Evolutionary conservation across 2,797 vertebrate genomes (phyloP).

Genomic region (Labeo calbasu): DNA sequence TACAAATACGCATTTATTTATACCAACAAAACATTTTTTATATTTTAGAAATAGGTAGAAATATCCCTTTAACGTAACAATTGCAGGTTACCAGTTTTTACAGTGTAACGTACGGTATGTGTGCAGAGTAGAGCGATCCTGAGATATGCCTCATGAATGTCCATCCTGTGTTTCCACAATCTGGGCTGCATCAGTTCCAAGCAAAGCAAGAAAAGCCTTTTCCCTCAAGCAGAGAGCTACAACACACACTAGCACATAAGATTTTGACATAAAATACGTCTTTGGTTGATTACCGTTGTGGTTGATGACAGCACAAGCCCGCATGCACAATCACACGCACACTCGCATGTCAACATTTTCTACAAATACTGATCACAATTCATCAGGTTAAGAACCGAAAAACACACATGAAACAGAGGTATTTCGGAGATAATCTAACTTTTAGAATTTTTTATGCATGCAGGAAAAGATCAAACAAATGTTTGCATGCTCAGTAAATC

Average conservation of each 20-base stretch:
- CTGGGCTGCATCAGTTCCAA: neutral
- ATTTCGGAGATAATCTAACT: conserved; percentile 79
- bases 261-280: conserved; percentile 29
- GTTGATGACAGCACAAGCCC: conserved; percentile 56
- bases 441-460: conserved; percentile 73
- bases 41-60: neutral
- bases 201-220: neutral
- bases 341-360: conserved; percentile 19
- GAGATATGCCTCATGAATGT: conserved; percentile 9
- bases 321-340: conserved; percentile 30
- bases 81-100: neutral
- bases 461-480: conserved; percentile 75
- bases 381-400: conserved; percentile 49
- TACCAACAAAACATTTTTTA: neutral
- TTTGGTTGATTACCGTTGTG: conserved; percentile 24
- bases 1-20: neutral
- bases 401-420: conserved; percentile 74
- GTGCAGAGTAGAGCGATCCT: conserved; percentile 26
- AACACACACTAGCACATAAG: conserved; percentile 33
- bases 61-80: neutral
- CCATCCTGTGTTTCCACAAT: conserved; percentile 24
- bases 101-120: neutral
- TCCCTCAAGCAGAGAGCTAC: conserved; percentile 41
- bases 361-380: conserved; percentile 46
- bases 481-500: conserved; percentile 73